These are phyloP conservation scores for Heliornis fulica DNA, from an alignment of 2,113 vertebrate genomes.

Conservation along the genomic window DNA sequence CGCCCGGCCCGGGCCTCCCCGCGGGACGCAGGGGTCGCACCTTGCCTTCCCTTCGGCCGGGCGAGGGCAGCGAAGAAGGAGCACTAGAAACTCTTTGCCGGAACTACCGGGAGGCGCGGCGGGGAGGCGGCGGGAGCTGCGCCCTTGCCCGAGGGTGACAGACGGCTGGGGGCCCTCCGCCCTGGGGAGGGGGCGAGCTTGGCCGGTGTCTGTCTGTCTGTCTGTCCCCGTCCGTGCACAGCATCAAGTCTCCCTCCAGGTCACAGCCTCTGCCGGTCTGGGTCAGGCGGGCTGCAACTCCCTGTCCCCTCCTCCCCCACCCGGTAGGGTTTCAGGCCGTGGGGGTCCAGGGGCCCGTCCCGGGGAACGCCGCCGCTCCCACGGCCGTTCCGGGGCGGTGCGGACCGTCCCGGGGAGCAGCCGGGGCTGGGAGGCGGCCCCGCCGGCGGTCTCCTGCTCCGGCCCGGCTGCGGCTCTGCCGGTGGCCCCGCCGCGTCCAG, in stretches of 20 bases:
- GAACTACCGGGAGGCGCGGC: neutral
- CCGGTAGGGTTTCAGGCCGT: no score
- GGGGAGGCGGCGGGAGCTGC: neutral
- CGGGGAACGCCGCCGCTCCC: neutral
- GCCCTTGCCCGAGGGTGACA: neutral
- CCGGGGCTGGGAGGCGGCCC: neutral
- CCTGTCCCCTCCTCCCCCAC: no score
- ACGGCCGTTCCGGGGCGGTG: neutral
- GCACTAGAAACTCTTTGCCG: neutral
- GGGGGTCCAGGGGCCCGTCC: no score
- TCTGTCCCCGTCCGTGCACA: neutral
- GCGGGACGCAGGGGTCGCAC: neutral
- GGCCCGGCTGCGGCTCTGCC: neutral
- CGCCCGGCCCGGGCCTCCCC: neutral
- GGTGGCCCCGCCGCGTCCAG: neutral
- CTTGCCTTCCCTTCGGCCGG: neutral
- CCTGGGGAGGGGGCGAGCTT: no score
- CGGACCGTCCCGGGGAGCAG: neutral
- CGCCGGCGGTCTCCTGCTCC: neutral
- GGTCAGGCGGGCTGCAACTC: neutral
- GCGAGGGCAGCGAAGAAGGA: neutral
- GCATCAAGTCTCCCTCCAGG: neutral
- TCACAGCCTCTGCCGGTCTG: no score
- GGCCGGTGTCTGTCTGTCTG: neutral
- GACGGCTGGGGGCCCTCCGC: neutral